These are phyloP conservation scores for Mionectes olivaceus DNA, from an alignment of 2,797 vertebrate species.

Conservation along the genomic window DNA sequence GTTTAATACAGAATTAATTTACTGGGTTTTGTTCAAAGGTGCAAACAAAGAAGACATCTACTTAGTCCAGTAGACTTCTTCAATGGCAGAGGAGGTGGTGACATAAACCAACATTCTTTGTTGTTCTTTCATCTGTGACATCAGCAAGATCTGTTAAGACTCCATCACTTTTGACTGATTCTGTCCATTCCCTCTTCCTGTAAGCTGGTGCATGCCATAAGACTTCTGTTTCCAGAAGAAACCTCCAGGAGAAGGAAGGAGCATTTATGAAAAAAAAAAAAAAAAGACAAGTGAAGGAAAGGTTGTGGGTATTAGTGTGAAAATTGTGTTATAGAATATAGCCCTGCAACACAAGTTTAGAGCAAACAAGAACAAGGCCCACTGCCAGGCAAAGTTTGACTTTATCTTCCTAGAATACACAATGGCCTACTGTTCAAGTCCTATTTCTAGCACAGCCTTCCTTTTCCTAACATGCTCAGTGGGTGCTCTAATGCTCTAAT, in stretches of 20 bases:
- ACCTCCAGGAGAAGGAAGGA: not conserved
- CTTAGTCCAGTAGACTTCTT: not conserved
- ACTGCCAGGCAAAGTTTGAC: not conserved
- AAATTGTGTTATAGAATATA: not conserved
- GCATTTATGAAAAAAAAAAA: not conserved
- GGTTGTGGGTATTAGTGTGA: not conserved
- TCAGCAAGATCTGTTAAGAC: not conserved
- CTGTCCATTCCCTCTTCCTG: not conserved
- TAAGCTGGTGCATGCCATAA: not conserved
- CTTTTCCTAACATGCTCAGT: not conserved
- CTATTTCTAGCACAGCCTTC: not conserved
- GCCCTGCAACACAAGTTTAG: not conserved
- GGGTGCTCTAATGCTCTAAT: not conserved
- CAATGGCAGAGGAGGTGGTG: not conserved
- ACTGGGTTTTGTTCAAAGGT: not conserved
- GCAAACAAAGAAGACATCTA: not conserved
- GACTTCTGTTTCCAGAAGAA: not conserved
- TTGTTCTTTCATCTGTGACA: not conserved
- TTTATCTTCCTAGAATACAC: not conserved
- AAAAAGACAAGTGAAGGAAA: not conserved
- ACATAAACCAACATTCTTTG: accelerated
- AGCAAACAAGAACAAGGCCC: not conserved
- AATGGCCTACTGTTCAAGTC: not conserved
- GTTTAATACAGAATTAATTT: not conserved
- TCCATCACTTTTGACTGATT: not conserved